A percentile compares a stretch with the other conserved stretches of the same genome.
Conservation (phyloP, 1,140 invertebrate genomes). For the Polypedilum vanderplanki region DNA sequence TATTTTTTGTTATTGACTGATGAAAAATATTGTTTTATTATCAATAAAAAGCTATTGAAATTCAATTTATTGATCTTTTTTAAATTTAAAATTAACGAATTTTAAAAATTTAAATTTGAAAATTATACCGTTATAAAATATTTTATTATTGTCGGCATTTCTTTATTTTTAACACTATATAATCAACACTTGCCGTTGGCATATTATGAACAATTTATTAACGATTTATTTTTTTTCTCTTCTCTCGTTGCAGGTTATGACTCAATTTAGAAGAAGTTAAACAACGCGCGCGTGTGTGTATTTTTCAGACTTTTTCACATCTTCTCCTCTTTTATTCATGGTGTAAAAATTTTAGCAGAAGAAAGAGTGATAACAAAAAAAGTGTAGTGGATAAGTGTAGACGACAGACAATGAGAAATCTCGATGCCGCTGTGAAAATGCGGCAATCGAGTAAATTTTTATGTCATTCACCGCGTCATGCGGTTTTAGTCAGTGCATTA, state of each 20-base stretch:
- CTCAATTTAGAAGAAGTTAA: background rate
- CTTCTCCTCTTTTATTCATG: background rate
- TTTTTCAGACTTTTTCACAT: background rate
- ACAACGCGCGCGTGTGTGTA: background rate
- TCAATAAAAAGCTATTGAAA: too few species aligned
- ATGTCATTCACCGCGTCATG: background rate
- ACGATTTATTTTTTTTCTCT: conserved; percentile 1
- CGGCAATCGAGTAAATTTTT: conserved; percentile 27
- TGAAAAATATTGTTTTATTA: too few species aligned
- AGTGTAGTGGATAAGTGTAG: background rate
- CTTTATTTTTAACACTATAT: too few species aligned
- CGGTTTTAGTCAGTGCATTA: conserved; percentile 22
- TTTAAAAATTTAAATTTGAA: too few species aligned
- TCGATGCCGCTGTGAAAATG: conserved; percentile 30
- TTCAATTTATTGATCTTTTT: too few species aligned
- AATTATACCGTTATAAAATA: too few species aligned
- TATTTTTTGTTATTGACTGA: too few species aligned
- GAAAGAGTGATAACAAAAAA: background rate
- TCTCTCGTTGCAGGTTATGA: conserved; percentile 23
- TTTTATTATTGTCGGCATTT: too few species aligned
- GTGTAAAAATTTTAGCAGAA: background rate
- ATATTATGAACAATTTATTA: conserved; percentile 24
- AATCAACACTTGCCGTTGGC: background rate
- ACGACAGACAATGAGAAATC: conserved; percentile 24
- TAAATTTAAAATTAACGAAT: too few species aligned